Evolutionary conservation across 2,888 invertebrate species (phyloP).

Genomic region (Yponomeuta cagnagella): DNA sequence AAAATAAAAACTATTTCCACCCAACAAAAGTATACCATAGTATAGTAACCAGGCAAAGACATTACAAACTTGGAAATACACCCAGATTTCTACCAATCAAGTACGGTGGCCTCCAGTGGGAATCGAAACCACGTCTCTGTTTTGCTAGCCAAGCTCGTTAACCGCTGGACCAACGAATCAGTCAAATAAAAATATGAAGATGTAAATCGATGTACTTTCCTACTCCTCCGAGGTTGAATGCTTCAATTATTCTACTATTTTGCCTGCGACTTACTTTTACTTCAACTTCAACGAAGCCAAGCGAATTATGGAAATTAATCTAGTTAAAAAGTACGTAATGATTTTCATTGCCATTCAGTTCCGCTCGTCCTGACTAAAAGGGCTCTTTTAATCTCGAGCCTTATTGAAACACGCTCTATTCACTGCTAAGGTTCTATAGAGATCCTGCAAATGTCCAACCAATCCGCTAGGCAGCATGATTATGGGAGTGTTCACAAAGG

Average conservation of each 20-base stretch:
- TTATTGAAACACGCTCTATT: background rate
- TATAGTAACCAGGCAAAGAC: no score
- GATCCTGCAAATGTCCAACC: background rate
- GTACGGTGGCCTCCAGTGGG: no score
- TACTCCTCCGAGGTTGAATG: no score
- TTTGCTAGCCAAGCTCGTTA: no score
- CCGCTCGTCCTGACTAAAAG: background rate
- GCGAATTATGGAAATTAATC: background rate
- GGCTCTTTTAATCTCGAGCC: background rate
- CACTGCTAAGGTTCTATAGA: background rate
- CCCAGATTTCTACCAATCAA: no score
- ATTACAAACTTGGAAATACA: no score
- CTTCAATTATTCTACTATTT: background rate
- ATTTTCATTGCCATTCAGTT: background rate
- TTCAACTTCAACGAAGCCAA: background rate
- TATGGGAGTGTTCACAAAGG: background rate
- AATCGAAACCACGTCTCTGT: no score
- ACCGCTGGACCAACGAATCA: no score
- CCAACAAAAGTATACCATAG: no score
- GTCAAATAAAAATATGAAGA: no score
- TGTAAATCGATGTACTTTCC: no score
- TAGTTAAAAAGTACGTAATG: background rate
- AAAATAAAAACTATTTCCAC: no score
- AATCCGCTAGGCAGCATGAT: background rate
- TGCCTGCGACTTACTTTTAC: background rate